These are phyloP conservation scores for Panzeria rudis DNA, from an alignment of 2,888 invertebrate genomes.

Conservation along the genomic window DNA sequence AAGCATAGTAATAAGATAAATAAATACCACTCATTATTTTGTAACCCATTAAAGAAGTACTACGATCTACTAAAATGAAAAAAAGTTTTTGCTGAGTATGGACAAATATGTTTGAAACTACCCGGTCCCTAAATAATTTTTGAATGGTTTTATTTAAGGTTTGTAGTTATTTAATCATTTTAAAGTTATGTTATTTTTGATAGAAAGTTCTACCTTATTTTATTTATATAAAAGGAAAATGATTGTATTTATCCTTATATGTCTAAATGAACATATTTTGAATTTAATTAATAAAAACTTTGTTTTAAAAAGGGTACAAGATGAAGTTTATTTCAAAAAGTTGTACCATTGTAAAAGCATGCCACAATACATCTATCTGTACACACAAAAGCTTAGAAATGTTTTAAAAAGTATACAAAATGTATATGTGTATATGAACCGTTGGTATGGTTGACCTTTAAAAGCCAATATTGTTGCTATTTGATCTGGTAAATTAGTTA, in stretches of 20 bases:
- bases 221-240: no score
- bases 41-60: no score
- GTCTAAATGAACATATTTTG: conserved; percentile 50
- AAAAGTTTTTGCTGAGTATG: no score
- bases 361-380: not conserved
- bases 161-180: not conserved
- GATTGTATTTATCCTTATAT: conserved; percentile 15
- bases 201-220: not conserved
- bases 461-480: conserved; percentile 24
- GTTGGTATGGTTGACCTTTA: conserved; percentile 27
- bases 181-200: not conserved
- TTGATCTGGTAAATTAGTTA: conserved; percentile 48
- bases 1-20: no score
- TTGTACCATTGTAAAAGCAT: not conserved
- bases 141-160: no score
- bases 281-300: conserved; percentile 60
- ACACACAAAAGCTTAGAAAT: not conserved
- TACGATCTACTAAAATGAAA: no score
- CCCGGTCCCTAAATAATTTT: no score
- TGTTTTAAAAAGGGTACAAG: conserved; percentile 56
- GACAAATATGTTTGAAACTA: no score
- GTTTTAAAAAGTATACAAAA: not conserved
- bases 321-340: conserved; percentile 22
- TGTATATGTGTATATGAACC: conserved; percentile 20
- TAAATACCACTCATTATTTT: no score